Percentiles rank a stretch among this genome's conserved stretches.
These are phyloP conservation scores for Turritopsis dohrnii DNA, from an alignment of 30 jellyfish, hydroid and myxozoan genomes.

Conservation along the genomic window DNA sequence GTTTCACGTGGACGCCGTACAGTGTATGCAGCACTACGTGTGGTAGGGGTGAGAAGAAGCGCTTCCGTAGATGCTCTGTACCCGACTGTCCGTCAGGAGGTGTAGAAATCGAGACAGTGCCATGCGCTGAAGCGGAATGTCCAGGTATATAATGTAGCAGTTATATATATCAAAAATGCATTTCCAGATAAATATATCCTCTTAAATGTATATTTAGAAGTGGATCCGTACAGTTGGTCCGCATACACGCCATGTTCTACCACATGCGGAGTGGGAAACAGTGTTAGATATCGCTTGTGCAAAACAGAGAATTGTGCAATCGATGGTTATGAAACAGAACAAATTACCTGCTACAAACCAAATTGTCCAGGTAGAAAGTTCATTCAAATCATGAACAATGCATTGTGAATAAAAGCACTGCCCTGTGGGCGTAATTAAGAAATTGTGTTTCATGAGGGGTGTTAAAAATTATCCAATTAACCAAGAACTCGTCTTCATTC, in stretches of 20 bases:
- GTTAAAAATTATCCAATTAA: too few relatives aligned
- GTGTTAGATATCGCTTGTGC: constrained; percentile 85
- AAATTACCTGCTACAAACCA: constrained; percentile 83
- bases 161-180: too few relatives aligned
- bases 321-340: constrained; percentile 90
- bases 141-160: constrained; percentile 59
- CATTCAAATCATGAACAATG: too few relatives aligned
- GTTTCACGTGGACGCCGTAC: constrained; percentile 69
- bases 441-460: too few relatives aligned
- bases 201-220: constrained; percentile 34
- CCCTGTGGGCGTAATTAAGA: too few relatives aligned
- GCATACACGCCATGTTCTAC: constrained; percentile 82
- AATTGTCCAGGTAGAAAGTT: constrained; percentile 97
- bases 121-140: constrained; percentile 71
- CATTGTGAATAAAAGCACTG: too few relatives aligned
- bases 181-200: neutral
- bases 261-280: constrained; percentile 88
- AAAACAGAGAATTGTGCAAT: constrained; percentile 60
- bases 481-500: too few relatives aligned
- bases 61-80: constrained; percentile 80
- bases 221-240: constrained; percentile 86
- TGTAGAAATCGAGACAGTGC: constrained; percentile 81
- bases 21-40: constrained; percentile 83
- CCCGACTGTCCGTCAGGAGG: constrained; percentile 99
- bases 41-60: constrained; percentile 90